Evolutionary conservation across 2,888 invertebrate species (phyloP), one percentile per base, ranked within the genome.

Genomic region (Aspidiotus rigidus): DNA sequence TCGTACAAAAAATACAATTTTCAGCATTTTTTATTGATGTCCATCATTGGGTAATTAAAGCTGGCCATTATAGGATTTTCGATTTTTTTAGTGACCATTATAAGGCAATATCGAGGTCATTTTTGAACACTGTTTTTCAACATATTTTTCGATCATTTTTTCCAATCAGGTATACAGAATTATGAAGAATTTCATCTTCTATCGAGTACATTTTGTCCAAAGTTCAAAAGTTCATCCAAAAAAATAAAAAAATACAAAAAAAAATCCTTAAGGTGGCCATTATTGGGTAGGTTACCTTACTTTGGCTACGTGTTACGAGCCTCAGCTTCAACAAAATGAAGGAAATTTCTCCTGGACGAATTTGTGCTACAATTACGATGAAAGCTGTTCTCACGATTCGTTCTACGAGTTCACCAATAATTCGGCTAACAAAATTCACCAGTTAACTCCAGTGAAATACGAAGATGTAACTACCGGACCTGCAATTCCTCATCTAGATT

Each of bases 21-120:
- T 44, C 49, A 44, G 49, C 49, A 44, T 44, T 44, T 44, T n/a
- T 44, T 44, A 44, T 11, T 44, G 8, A 11, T 44, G 49, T 44
- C 49, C 49, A 44, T 44, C 49, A 44, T 44, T 44, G 49, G 49
- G 49, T 44, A n/a, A n/a, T n/a, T n/a, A n/a, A n/a, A n/a, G n/a
- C n/a, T n/a, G 49, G 49, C 49, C 49, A 44, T 44, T 44, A 44
- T 44, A 10, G 49, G 49, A 44, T 44, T 44, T 44, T 11, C 9
- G 8, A 44, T 10, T 10, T 44, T 44, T 44, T 44, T 44, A 11
- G 11, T 44, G 49, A 44, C 49, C 49, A 44, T 44, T 44, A 44
- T 44, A 10, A 11, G 49, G 8, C 11, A 44, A 44, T 10, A 44
- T 44, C 11, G 49, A 11, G 49, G 49, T 44, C 8, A 11, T 10